A percentile compares a stretch with the other conserved stretches of the same genome.
Conservation (phyloP, 2,888 invertebrate genomes). For the Limnephilus auricula region DNA sequence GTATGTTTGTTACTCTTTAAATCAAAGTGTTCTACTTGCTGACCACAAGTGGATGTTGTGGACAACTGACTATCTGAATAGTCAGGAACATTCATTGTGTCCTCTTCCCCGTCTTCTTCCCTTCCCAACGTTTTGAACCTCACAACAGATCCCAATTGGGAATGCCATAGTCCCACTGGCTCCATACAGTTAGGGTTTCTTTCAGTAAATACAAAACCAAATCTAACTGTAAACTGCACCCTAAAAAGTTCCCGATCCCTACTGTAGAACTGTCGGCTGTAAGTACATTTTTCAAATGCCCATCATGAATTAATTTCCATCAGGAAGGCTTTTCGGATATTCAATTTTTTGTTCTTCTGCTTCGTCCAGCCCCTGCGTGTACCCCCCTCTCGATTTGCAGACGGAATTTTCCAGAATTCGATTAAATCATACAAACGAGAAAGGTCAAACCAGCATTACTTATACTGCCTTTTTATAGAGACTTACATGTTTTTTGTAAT, state of each 20-base stretch:
- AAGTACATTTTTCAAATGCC: conserved; percentile 58
- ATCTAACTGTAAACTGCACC: not conserved
- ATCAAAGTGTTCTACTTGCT: too few species aligned
- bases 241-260: conserved; percentile 32
- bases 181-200: too few species aligned
- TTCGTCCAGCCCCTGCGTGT: not conserved
- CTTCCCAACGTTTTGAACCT: not conserved
- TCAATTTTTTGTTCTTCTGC: conserved; percentile 56
- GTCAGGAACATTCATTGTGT: not conserved
- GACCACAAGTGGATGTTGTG: too few species aligned
- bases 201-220: not conserved
- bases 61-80: not conserved
- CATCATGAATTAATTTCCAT: conserved; percentile 65
- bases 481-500: not conserved
- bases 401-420: not conserved
- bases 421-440: conserved; percentile 23
- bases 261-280: conserved; percentile 1
- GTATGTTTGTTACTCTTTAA: too few species aligned
- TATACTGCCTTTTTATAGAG: not conserved
- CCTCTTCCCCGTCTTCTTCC: not conserved
- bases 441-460: conserved; percentile 11
- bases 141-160: not conserved
- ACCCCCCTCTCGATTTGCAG: not conserved
- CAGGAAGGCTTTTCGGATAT: conserved; percentile 63
- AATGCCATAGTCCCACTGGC: not conserved